phyloP scores from a whole-genome alignment of 2,888 invertebrate genomes.

The Erannis defoliaria region DNA sequence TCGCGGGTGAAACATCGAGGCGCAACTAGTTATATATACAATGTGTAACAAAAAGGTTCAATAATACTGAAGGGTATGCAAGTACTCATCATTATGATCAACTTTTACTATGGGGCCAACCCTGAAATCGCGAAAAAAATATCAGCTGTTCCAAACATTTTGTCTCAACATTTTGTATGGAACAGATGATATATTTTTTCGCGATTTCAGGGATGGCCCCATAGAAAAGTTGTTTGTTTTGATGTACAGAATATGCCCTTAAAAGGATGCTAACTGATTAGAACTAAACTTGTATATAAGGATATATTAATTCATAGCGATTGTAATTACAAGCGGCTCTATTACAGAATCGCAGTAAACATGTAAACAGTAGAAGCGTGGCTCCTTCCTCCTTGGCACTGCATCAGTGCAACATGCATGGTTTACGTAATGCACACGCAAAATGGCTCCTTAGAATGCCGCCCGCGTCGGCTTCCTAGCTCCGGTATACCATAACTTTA shows the following conservation, averaged over 20 bases:
- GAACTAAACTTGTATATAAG: not conserved
- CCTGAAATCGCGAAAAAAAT: too few relatives aligned
- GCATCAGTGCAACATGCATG: slow-evolving; percentile 48
- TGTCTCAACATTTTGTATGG: too few relatives aligned
- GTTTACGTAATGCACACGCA: slow-evolving; percentile 66
- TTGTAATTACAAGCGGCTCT: slow-evolving; percentile 20
- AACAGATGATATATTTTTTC: too few relatives aligned
- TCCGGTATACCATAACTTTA: slow-evolving; percentile 43
- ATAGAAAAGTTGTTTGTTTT: too few relatives aligned
- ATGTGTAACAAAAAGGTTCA: too few relatives aligned
- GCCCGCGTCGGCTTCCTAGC: slow-evolving; percentile 59
- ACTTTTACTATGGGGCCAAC: too few relatives aligned
- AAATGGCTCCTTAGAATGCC: slow-evolving; percentile 52
- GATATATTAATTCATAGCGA: slow-evolving; percentile 27
- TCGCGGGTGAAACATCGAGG: too few relatives aligned
- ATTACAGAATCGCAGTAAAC: slow-evolving; percentile 40
- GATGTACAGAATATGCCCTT: not conserved
- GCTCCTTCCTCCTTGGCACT: slow-evolving; percentile 71
- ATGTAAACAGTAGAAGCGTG: slow-evolving; percentile 50
- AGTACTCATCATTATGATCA: too few relatives aligned
- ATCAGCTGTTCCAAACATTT: too few relatives aligned
- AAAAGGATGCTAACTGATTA: not conserved
- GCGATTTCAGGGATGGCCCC: too few relatives aligned
- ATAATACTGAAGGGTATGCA: too few relatives aligned
- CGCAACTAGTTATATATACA: too few relatives aligned